These are phyloP conservation scores for Altica lythri DNA, from an alignment of 2,888 invertebrate genomes.

Conservation along the genomic window DNA sequence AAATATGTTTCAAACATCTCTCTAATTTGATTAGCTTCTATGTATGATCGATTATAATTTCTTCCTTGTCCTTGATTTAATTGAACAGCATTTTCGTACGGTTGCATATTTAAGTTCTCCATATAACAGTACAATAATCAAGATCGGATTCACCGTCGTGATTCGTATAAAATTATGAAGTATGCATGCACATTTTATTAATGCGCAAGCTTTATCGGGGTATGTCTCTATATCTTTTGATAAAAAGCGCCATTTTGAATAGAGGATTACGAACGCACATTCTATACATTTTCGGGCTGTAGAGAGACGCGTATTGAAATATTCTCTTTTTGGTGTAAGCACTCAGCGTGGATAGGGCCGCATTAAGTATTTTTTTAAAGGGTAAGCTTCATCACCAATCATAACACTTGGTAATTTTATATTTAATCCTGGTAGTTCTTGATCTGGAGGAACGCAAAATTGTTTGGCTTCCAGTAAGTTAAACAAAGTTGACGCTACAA, in stretches of 20 bases:
- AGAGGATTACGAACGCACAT: conserved; percentile 29
- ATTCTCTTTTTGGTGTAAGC: conserved; percentile 23
- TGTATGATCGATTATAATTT: conserved; percentile 12
- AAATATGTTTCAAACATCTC: conserved; percentile 21
- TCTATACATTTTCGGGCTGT: conserved; percentile 28
- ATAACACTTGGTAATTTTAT: conserved; percentile 23
- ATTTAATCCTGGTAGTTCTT: conserved; percentile 25
- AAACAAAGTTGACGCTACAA: conserved; percentile 28
- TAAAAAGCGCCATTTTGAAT: conserved; percentile 28
- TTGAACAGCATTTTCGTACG: conserved; percentile 7
- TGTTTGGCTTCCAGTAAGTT: conserved; percentile 25
- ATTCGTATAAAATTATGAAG: conserved; percentile 24
- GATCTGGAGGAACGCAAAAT: conserved; percentile 24
- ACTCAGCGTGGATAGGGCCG: conserved; percentile 24
- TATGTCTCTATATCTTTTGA: conserved; percentile 26
- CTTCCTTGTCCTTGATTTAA: conserved; percentile 12
- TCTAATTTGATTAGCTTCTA: conserved; percentile 15
- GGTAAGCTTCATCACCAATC: conserved; percentile 32
- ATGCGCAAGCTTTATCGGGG: conserved; percentile 13
- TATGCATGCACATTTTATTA: conserved; percentile 29
- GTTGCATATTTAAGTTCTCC: conserved; percentile 15
- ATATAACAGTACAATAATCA: conserved; percentile 20
- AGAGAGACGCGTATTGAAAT: conserved; percentile 28
- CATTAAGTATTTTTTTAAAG: conserved; percentile 28
- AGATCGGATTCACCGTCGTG: conserved; percentile 18